These are phyloP conservation scores for Mycteria americana DNA, from an alignment of 2,797 vertebrate species.

Conservation along the genomic window DNA sequence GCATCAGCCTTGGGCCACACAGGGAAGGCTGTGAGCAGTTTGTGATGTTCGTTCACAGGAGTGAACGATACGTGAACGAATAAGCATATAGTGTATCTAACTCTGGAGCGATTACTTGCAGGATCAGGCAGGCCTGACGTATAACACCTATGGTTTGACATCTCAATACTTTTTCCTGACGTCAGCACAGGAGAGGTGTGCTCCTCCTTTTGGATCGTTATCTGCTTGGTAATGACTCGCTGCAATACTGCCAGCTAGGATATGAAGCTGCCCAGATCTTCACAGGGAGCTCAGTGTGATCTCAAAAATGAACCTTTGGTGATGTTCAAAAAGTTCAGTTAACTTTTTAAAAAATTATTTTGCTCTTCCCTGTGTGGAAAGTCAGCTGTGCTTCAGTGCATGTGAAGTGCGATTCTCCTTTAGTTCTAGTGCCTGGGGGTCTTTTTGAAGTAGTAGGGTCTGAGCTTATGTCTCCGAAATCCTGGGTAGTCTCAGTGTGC, in stretches of 20 bases:
- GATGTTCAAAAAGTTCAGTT: constrained; percentile 58
- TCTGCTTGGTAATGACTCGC: background rate
- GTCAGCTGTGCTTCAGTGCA: constrained; percentile 25
- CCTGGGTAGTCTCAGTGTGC: constrained; percentile 26
- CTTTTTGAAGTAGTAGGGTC: constrained; percentile 54
- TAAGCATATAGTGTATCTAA: background rate
- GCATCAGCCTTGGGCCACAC: background rate
- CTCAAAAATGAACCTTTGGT: constrained; percentile 39
- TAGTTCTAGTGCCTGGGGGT: constrained; percentile 22
- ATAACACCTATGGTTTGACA: background rate
- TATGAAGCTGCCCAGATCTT: constrained; percentile 33
- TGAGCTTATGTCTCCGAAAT: constrained; percentile 6
- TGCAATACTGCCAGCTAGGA: background rate
- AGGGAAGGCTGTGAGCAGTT: background rate
- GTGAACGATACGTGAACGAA: too few relatives aligned
- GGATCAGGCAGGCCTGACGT: background rate
- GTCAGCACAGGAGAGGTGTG: background rate
- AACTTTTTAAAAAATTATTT: constrained; percentile 49
- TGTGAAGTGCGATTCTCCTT: constrained; percentile 38
- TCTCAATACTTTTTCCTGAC: background rate
- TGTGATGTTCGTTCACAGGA: background rate
- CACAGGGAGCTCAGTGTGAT: constrained; percentile 47
- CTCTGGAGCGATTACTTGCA: background rate
- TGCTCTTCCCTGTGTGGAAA: constrained; percentile 7
- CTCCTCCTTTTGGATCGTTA: background rate